A percentile compares a stretch with the other conserved stretches of the same genome.
These are phyloP conservation scores for Typhlichthys eigenmanni DNA, from an alignment of 2,797 vertebrate species.

Conservation along the genomic window DNA sequence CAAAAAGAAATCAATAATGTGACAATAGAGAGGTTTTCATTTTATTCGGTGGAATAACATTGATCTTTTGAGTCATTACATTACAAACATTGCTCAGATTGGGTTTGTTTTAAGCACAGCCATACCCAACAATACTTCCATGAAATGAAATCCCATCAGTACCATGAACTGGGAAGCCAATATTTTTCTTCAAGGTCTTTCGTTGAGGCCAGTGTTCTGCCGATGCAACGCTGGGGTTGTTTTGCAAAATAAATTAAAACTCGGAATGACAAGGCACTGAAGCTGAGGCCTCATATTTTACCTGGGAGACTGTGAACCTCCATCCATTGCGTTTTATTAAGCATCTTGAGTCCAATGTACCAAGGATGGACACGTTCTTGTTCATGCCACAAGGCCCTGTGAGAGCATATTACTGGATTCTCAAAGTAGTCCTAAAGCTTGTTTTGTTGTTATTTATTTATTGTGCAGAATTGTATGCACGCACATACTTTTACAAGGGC, in stretches of 20 bases:
- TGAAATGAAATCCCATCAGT: too few species aligned
- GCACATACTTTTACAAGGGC: conserved; percentile 20
- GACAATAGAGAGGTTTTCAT: too few species aligned
- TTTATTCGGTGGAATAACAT: too few species aligned
- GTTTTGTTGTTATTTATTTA: conserved; percentile 11
- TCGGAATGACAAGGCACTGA: conserved; percentile 51
- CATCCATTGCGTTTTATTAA: conserved; percentile 53
- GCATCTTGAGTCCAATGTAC: conserved; percentile 48
- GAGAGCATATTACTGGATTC: conserved; percentile 63
- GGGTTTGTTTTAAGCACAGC: too few species aligned
- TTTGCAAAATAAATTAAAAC: conserved; percentile 46
- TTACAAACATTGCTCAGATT: too few species aligned
- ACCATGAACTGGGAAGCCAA: too few species aligned
- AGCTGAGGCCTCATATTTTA: conserved; percentile 45
- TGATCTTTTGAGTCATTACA: too few species aligned
- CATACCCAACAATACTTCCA: too few species aligned
- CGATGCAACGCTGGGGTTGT: neutral
- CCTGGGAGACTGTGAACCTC: conserved; percentile 49
- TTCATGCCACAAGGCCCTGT: conserved; percentile 49
- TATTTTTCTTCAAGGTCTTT: too few species aligned
- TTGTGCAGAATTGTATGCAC: conserved; percentile 3
- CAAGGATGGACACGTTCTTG: conserved; percentile 48
- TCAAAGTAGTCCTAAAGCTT: conserved; percentile 34
- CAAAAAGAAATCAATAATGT: too few species aligned
- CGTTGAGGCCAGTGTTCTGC: too few species aligned